Base-by-base conservation (phyloP, 2,888 invertebrate genomes). In the Phragmatobia fuliginosa region DNA sequence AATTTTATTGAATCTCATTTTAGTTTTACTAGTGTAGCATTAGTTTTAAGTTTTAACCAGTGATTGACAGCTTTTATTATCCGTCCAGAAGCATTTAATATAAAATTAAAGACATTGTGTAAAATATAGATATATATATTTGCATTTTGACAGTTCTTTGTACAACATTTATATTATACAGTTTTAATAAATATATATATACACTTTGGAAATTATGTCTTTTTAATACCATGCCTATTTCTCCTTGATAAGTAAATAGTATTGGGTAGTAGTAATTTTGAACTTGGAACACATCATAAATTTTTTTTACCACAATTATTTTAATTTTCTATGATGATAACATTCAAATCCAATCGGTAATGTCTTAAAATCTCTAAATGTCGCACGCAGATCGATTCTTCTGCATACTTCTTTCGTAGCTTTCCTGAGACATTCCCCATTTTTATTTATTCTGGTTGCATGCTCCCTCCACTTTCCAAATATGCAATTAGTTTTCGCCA, bases 381-480 rank as follows among this genome's bases (percentile, higher is more conserved):
- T 86, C 5, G 68, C 74, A 80, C 88, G 89, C 59, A 94, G 85
- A 79, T 93, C 93, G 41, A 76, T 49, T 78, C 92, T 87, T 70
- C 88, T 87, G 73, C 95, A 95, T 56, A 94, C 76, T 73, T 90
- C 89, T 81, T 80, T 91, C 1, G 87, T 68, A 1, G 95, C 92
- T 63, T 74, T 62, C 52, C 77, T 75, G 36, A 80, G 69, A 62
- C 67, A 73, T 67, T 86, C 83, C 0, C 95, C 95, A 81, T 85
- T 84, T 52, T 75, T 83, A 70, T 87, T 87, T n/a, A 95, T 90
- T 72, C 83, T 80, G 72, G 90, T 88, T 2, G 89, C 87, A 79
- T 95, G 95, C 6, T 91, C 89, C 21, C 83, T 86, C 94, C 94
- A 95, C 83, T 91, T 93, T 0, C 95, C 93, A 81, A 88, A 91